Conservation (phyloP, 2,797 vertebrate species). For the Masticophis lateralis region DNA sequence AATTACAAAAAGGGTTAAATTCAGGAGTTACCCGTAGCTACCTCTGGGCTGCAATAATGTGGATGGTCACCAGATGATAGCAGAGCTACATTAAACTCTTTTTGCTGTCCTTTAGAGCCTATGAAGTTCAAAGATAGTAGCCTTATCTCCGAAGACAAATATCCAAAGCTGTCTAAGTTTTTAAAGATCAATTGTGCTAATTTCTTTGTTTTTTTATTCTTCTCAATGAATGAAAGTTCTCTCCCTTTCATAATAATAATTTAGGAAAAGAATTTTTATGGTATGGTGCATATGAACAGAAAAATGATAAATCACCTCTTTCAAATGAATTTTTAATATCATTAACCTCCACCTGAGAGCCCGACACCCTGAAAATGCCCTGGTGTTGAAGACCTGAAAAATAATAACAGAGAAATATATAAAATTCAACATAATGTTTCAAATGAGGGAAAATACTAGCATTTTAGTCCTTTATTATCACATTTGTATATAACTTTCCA, state of each 20-base stretch:
- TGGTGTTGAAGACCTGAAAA: slow-evolving; percentile 93
- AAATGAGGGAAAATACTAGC: background rate
- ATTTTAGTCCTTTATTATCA: background rate
- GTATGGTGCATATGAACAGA: slow-evolving; percentile 54
- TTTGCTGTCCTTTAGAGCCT: background rate
- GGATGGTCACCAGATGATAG: background rate
- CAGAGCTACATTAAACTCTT: background rate
- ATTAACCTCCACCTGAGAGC: slow-evolving; percentile 98
- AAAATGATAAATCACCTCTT: slow-evolving; percentile 83
- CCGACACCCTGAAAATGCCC: slow-evolving; percentile 95
- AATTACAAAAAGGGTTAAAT: background rate
- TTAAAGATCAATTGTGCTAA: background rate
- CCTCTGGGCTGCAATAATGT: background rate
- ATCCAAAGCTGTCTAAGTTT: background rate
- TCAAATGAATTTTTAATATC: slow-evolving; percentile 99
- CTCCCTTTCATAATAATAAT: background rate
- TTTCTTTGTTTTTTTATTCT: background rate
- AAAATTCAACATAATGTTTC: background rate
- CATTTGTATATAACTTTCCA: background rate
- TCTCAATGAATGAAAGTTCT: background rate
- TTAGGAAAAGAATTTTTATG: background rate
- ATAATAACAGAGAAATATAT: slow-evolving; percentile 32
- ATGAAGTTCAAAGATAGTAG: background rate
- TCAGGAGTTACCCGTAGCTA: background rate
- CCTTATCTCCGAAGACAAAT: background rate